These are phyloP conservation scores for Empis stercorea DNA, from an alignment of 2,888 invertebrate genomes.

Conservation along the genomic window DNA sequence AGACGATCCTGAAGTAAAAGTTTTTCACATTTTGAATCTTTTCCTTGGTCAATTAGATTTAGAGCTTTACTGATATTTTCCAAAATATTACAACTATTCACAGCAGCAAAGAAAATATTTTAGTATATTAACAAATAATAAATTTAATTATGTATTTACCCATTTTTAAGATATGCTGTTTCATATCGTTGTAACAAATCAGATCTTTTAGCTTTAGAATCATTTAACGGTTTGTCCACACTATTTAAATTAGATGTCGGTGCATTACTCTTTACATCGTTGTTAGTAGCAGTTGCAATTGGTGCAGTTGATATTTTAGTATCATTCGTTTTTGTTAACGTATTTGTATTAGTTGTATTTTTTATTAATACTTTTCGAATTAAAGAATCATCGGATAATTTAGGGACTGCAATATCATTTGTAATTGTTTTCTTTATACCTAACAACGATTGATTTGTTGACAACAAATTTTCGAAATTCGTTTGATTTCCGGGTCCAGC, in stretches of 20 bases:
- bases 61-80: conserved; percentile 27
- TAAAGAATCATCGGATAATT: conserved; percentile 1
- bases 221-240: neutral
- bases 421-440: conserved; percentile 1
- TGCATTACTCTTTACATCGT: neutral
- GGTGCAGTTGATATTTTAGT: neutral
- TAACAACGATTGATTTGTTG: neutral
- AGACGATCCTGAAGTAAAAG: conserved; percentile 24
- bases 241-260: neutral
- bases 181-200: conserved; percentile 18
- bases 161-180: conserved; percentile 24
- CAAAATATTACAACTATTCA: conserved; percentile 24
- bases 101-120: conserved; percentile 2
- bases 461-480: neutral
- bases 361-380: conserved; percentile 12
- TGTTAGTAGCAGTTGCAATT: neutral
- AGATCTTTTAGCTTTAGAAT: neutral
- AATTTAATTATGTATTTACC: conserved; percentile 17
- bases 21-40: conserved; percentile 23
- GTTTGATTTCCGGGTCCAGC: too few relatives aligned
- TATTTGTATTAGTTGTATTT: conserved; percentile 5
- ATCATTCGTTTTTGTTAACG: neutral
- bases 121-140: neutral
- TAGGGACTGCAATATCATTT: neutral
- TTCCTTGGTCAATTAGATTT: conserved; percentile 26